Evolutionary conservation across 2,113 vertebrate genomes (phyloP).

Genomic region (Hippopotamus amphibius): DNA sequence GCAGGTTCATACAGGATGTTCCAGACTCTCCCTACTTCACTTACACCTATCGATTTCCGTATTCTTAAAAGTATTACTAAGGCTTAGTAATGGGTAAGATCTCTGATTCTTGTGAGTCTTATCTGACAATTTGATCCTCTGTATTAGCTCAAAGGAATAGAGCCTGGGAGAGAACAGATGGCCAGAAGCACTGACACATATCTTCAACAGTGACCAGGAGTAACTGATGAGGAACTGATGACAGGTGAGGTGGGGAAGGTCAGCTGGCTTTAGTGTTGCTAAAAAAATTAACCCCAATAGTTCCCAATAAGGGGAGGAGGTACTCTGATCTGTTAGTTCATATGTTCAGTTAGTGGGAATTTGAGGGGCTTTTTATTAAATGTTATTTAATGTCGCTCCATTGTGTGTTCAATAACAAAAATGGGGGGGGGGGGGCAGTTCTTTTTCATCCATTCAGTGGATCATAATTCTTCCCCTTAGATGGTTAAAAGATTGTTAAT

Average conservation of each 20-base stretch:
- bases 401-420: constrained; percentile 44
- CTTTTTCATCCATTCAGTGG: constrained; percentile 11
- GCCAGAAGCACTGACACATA: constrained; percentile 8
- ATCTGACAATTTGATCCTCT: constrained; percentile 51
- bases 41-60: not conserved
- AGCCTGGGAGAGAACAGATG: not conserved
- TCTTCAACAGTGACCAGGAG: constrained; percentile 34
- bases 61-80: constrained; percentile 53
- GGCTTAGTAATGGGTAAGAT: constrained; percentile 47
- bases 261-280: not conserved
- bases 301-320: not conserved
- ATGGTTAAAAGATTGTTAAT: constrained; percentile 36
- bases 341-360: not conserved
- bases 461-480: constrained; percentile 28
- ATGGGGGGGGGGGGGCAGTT: not conserved
- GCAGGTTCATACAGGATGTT: not conserved
- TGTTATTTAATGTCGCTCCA: constrained; percentile 26
- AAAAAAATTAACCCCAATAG: constrained; percentile 38
- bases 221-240: not conserved
- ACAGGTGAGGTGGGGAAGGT: not conserved
- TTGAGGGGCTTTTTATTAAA: constrained; percentile 1
- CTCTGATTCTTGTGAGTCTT: constrained; percentile 50
- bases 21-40: not conserved
- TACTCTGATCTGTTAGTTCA: constrained; percentile 27
- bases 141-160: constrained; percentile 48